Conservation (phyloP, 1,140 invertebrate species). For the Zaprionus camerounensis region DNA sequence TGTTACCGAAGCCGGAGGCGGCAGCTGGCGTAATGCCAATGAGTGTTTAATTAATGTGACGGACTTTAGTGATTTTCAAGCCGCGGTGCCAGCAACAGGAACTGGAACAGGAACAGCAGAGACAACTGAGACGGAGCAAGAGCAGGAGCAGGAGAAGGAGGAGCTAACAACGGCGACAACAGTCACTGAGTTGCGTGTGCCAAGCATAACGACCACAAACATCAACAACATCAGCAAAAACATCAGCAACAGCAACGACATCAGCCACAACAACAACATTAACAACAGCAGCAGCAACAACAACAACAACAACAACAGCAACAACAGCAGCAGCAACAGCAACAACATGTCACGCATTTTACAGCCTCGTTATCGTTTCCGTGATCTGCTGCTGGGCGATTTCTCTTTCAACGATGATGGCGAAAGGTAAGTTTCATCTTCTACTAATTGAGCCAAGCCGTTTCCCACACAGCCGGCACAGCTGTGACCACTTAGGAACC, state of each 20-base stretch:
- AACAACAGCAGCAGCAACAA: constrained; percentile 38
- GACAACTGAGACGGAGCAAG: constrained; percentile 21
- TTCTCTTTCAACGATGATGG: constrained; percentile 91
- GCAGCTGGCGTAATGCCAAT: constrained; percentile 52
- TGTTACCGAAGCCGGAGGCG: constrained; percentile 28
- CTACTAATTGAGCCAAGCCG: constrained; percentile 35
- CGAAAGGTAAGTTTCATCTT: constrained; percentile 66
- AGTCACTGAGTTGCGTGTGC: constrained; percentile 54
- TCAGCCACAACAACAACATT: constrained; percentile 38
- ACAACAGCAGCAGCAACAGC: constrained; percentile 32
- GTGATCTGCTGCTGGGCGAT: constrained; percentile 91
- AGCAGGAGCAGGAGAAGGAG: constrained; percentile 17
- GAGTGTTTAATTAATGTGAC: constrained; percentile 83
- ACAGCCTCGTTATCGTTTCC: constrained; percentile 88
- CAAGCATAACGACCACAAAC: constrained; percentile 59
- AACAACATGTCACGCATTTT: constrained; percentile 80
- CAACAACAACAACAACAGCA: constrained; percentile 33
- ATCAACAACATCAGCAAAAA: constrained; percentile 44
- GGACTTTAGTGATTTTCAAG: constrained; percentile 76
- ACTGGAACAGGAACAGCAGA: constrained; percentile 21
- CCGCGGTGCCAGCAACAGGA: constrained; percentile 30
- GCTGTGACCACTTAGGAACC: constrained; percentile 41
- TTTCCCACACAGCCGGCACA: constrained; percentile 12
- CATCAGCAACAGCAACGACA: constrained; percentile 37
- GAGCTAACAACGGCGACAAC: constrained; percentile 17